These are phyloP conservation scores for Salvelinus fontinalis DNA, from an alignment of 2,113 vertebrate species.

Conservation along the genomic window DNA sequence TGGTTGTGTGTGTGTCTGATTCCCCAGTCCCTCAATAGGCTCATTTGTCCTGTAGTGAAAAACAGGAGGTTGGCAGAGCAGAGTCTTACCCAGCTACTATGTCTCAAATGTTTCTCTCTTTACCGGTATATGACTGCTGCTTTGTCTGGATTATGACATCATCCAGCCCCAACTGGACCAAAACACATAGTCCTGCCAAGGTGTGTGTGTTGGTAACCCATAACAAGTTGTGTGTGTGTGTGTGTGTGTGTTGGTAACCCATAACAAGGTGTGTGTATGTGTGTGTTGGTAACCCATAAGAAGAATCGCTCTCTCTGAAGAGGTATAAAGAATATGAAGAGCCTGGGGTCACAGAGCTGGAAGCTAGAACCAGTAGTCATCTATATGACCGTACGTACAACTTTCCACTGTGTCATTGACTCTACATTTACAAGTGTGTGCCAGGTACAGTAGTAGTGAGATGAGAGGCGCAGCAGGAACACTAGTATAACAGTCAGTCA, in stretches of 20 bases:
- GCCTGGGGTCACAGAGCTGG: no score
- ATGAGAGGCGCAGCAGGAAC: conserved; percentile 16
- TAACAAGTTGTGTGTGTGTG: no score
- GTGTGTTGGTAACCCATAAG: neutral
- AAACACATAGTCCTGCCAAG: neutral
- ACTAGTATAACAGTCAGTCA: conserved; percentile 33
- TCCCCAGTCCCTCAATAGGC: neutral
- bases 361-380: no score
- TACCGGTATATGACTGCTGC: no score
- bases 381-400: no score
- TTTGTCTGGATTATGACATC: neutral
- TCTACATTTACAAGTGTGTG: no score
- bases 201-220: no score
- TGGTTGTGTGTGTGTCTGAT: neutral
- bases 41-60: neutral
- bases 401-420: no score
- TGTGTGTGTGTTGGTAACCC: no score
- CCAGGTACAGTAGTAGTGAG: neutral
- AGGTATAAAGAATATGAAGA: no score
- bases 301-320: no score
- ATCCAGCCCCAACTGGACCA: neutral
- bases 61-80: neutral
- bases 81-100: neutral
- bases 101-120: neutral
- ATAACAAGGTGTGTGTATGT: neutral